Evolutionary conservation across 1,140 invertebrate species (phyloP), one percentile per base, ranked within the genome.

Genomic region (Nixonia krombeini): DNA sequence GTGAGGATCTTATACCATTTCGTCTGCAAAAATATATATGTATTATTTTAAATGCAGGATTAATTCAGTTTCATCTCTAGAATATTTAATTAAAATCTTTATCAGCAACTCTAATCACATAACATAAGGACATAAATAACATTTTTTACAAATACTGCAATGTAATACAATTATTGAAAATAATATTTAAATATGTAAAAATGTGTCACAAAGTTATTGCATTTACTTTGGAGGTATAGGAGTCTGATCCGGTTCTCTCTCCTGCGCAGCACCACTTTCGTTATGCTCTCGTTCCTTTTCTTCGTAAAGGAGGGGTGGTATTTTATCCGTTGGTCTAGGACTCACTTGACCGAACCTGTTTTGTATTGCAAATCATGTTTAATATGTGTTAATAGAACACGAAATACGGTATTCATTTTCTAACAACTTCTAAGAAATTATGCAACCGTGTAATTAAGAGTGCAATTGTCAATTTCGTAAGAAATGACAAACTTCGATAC

Each of bases 331-430:
- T 4, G 72, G 66, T 50, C 74, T 80, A 25, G 79, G 74, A 37
- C 78, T 80, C 4, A 77, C 71, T 41, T 81, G 79, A 4, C 79
- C 78, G 29, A 82, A 82, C 45, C 79, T 82, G 10, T 17, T 68
- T 17, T 5, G 41, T 46, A 65, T 17, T 31, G 13, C 6, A 45
- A 42, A 58, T 9, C 26, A 37, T 57, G n/a, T 1, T 37, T 16
- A 37, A 2, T 16, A 37, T n/a, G 15, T 37, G 35, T 16, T 16
- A 33, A 26, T 5, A 26, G 4, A 9, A 31, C 29, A 12, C 29
- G 4, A 26, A 26, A 31, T 9, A 9, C 9, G 2, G 2, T 31
- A 31, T n/a, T 9, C 2, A 31, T 31, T 9, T 31, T 31, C 10
- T 31, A 2, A n/a, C 28, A 31, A 2, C 2, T n/a, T n/a, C 2